A percentile compares a stretch with the other conserved stretches of the same genome.
Evolutionary conservation across 1,140 invertebrate species (phyloP).

Genomic region (Sipha flava): DNA sequence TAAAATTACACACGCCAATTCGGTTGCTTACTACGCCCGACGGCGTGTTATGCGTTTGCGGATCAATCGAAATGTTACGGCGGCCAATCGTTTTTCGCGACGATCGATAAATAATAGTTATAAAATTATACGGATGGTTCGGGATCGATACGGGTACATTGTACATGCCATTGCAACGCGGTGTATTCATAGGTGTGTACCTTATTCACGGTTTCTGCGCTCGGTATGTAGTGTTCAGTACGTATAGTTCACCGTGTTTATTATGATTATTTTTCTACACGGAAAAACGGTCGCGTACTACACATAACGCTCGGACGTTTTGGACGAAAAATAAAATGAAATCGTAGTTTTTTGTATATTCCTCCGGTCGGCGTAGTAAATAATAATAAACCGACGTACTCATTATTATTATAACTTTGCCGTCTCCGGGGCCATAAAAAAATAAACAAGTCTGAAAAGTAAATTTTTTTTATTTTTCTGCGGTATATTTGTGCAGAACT

Average conservation of each 20-base stretch:
- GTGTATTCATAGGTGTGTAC: no score
- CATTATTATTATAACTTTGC: conserved; percentile 11
- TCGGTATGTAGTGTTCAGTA: no score
- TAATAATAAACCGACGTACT: not conserved
- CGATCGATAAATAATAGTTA: no score
- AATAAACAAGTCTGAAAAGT: conserved; percentile 10
- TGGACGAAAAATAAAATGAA: not conserved
- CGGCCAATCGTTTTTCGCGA: no score
- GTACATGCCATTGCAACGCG: no score
- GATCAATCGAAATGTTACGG: not conserved
- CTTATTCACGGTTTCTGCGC: no score
- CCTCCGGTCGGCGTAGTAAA: not conserved
- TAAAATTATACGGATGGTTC: no score
- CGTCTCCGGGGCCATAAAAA: conserved; percentile 1
- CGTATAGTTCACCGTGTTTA: no score
- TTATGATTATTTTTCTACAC: not conserved
- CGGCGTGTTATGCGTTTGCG: not conserved
- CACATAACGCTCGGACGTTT: no score
- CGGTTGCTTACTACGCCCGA: not conserved
- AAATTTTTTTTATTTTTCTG: not conserved
- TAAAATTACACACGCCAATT: not conserved
- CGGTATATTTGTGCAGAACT: no score
- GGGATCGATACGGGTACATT: no score
- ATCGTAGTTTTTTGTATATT: conserved; percentile 1
- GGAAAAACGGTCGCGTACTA: no score